Conservation (phyloP, 2,888 invertebrate species). For the Nemurella pictetii region DNA sequence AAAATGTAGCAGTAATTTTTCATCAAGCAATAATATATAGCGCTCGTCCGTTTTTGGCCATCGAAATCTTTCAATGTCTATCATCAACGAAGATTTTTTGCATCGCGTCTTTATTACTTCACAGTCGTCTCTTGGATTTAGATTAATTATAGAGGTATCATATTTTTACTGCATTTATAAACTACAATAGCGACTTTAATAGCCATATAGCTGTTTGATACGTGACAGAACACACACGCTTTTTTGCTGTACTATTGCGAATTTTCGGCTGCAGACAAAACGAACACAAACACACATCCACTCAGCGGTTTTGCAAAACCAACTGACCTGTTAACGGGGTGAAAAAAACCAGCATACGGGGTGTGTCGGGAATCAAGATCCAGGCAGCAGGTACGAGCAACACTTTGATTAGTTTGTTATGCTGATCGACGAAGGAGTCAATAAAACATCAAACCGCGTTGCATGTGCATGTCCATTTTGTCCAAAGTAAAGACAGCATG, state of each 20-base stretch:
- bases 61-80: neutral
- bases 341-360: no score
- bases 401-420: neutral
- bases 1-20: no score
- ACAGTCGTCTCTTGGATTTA: neutral
- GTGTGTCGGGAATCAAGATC: neutral
- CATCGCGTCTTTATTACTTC: neutral
- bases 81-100: neutral
- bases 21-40: no score
- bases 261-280: neutral
- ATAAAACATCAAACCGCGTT: neutral
- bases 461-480: no score
- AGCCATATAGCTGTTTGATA: neutral
- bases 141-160: neutral
- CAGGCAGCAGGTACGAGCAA: neutral
- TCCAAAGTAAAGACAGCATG: no score
- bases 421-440: neutral
- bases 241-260: neutral
- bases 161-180: neutral
- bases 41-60: no score
- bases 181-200: neutral
- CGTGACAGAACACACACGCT: neutral
- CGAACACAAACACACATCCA: neutral
- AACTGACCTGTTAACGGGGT: neutral
- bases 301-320: no score